Percentiles rank a stretch among this genome's conserved stretches.
Evolutionary conservation across 1,140 invertebrate genomes (phyloP).

Genomic region (Formica exsecta): DNA sequence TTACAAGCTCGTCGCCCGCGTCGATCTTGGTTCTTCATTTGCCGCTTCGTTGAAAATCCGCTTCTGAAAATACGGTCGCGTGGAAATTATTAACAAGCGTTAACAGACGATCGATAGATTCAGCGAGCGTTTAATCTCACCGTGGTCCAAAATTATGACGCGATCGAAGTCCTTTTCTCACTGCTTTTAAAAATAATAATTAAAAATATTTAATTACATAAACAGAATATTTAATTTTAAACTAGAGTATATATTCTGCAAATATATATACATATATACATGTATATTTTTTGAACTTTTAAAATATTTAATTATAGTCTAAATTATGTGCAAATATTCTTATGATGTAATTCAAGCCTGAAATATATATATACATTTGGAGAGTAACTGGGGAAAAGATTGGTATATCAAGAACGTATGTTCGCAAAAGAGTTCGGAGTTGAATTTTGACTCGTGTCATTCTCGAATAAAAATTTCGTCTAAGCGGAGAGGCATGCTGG

Average conservation of each 20-base stretch:
- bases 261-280: no score
- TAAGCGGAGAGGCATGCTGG: slow-evolving; percentile 3
- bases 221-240: neutral
- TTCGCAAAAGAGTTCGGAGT: neutral
- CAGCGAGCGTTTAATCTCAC: slow-evolving; percentile 3
- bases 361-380: neutral
- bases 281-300: neutral
- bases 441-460: slow-evolving; percentile 11
- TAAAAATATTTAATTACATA: neutral
- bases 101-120: slow-evolving; percentile 16
- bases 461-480: slow-evolving; percentile 10
- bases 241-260: neutral
- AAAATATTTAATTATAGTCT: slow-evolving; percentile 1
- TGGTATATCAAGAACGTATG: neutral
- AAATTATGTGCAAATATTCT: neutral
- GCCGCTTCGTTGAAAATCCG: slow-evolving; percentile 45
- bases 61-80: slow-evolving; percentile 49
- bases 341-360: neutral
- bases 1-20: slow-evolving; percentile 22
- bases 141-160: neutral
- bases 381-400: neutral
- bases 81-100: slow-evolving; percentile 43
- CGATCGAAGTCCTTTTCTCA: neutral
- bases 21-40: slow-evolving; percentile 57
- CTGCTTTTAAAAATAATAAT: neutral